Percentiles rank a stretch among this genome's conserved stretches.
These are phyloP conservation scores for Nomada ruficornis DNA, from an alignment of 2,888 invertebrate genomes.

Conservation along the genomic window DNA sequence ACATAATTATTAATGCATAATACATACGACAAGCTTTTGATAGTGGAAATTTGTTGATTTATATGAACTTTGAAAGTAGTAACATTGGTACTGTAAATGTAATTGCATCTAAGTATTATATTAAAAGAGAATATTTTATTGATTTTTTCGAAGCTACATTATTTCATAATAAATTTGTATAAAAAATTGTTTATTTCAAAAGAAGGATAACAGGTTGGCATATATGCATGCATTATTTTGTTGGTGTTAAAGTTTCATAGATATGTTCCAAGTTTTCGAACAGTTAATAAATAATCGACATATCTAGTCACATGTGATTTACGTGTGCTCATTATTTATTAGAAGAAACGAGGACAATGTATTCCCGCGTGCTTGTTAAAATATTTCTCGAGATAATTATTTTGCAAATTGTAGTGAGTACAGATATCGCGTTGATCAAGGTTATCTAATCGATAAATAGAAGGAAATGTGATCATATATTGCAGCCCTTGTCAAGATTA, in stretches of 20 bases:
- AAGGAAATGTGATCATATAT: conserved; percentile 22
- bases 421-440: conserved; percentile 36
- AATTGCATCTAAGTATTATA: too few relatives aligned
- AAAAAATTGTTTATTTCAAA: too few relatives aligned
- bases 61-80: too few relatives aligned
- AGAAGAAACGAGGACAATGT: neutral
- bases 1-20: conserved; percentile 8
- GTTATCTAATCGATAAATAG: conserved; percentile 42
- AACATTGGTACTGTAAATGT: too few relatives aligned
- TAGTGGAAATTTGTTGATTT: too few relatives aligned
- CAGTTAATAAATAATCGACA: neutral
- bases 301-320: neutral
- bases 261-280: neutral
- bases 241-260: neutral
- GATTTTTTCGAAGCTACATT: too few relatives aligned
- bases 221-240: neutral
- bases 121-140: too few relatives aligned
- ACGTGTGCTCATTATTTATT: neutral
- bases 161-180: too few relatives aligned
- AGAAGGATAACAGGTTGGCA: too few relatives aligned
- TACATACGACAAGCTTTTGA: too few relatives aligned
- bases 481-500: conserved; percentile 22
- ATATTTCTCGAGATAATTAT: conserved; percentile 22
- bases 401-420: conserved; percentile 20
- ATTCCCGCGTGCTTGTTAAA: conserved; percentile 2